A percentile compares a stretch with the other conserved stretches of the same genome.
These are phyloP conservation scores for Glaucomys volans DNA, from an alignment of 2,113 vertebrate species.

Conservation along the genomic window DNA sequence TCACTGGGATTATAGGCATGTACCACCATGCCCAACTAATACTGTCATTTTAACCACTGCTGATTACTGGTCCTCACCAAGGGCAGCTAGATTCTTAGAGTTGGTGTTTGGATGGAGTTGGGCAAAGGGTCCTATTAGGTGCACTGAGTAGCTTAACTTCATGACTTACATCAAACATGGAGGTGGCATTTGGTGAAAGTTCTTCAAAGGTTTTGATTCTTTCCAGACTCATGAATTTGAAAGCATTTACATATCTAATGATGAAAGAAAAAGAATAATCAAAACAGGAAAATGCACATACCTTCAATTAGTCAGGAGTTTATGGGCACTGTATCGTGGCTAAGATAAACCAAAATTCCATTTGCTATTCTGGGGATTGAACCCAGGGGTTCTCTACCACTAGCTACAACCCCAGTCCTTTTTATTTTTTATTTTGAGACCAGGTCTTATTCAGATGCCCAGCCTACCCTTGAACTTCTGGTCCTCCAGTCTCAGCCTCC, in stretches of 20 bases:
- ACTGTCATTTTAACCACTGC: background rate
- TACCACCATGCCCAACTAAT: background rate
- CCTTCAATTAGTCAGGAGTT: background rate
- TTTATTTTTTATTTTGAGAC: no score
- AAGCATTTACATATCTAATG: constrained; percentile 87
- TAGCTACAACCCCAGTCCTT: no score
- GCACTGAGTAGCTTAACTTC: no score
- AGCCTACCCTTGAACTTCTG: no score
- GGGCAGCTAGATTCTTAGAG: background rate
- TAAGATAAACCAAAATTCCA: background rate
- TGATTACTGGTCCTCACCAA: background rate
- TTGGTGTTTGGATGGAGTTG: background rate
- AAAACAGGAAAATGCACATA: constrained; percentile 31
- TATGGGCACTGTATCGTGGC: accelerated
- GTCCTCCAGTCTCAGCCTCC: no score
- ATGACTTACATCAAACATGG: constrained; percentile 85
- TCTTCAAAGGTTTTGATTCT: constrained; percentile 88
- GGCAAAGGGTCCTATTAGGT: background rate
- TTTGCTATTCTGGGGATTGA: no score
- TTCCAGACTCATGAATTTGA: constrained; percentile 84
- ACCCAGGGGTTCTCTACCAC: no score
- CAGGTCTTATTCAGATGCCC: no score
- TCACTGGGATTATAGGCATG: no score
- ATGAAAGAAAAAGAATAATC: constrained; percentile 64
- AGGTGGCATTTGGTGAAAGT: constrained; percentile 81